These are phyloP conservation scores for Eucidaris tribuloides DNA, from an alignment of 35 echinoderm and acorn worm species.

Conservation along the genomic window DNA sequence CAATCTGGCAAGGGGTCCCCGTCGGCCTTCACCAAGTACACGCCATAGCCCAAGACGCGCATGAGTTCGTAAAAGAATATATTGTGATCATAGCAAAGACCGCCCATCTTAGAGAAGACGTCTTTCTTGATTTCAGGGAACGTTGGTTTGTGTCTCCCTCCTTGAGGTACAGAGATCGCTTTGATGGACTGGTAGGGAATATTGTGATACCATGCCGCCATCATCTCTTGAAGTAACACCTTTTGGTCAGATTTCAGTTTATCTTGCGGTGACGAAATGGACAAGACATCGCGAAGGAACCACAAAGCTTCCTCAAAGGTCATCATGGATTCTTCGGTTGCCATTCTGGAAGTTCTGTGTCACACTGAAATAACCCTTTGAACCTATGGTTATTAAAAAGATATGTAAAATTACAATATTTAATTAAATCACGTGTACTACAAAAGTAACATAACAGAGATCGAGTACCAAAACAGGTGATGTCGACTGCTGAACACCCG, in stretches of 20 bases:
- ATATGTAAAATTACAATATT: too few species aligned
- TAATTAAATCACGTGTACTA: too few species aligned
- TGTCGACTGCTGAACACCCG: too few species aligned
- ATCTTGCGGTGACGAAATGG: neutral
- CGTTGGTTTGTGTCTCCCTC: conserved; percentile 33
- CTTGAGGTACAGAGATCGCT: neutral
- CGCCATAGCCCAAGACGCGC: conserved; percentile 32
- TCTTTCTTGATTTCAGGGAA: conserved; percentile 47
- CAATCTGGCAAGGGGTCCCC: neutral
- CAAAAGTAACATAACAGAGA: too few species aligned
- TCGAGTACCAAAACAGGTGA: too few species aligned
- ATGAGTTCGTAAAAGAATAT: conserved; percentile 41
- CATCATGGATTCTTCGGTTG: too few species aligned
- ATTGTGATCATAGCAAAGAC: conserved; percentile 52
- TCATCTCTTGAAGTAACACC: neutral
- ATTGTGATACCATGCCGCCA: neutral
- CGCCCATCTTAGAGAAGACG: conserved; percentile 26
- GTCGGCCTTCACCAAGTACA: conserved; percentile 20
- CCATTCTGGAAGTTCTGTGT: too few species aligned
- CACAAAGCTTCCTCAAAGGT: neutral
- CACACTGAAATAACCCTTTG: too few species aligned
- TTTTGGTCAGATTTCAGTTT: neutral
- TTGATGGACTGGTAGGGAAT: conserved; percentile 69
- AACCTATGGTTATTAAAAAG: too few species aligned
- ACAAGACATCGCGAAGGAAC: neutral